Conservation (phyloP, 1,140 invertebrate species). For the Magallana ariakensis region DNA sequence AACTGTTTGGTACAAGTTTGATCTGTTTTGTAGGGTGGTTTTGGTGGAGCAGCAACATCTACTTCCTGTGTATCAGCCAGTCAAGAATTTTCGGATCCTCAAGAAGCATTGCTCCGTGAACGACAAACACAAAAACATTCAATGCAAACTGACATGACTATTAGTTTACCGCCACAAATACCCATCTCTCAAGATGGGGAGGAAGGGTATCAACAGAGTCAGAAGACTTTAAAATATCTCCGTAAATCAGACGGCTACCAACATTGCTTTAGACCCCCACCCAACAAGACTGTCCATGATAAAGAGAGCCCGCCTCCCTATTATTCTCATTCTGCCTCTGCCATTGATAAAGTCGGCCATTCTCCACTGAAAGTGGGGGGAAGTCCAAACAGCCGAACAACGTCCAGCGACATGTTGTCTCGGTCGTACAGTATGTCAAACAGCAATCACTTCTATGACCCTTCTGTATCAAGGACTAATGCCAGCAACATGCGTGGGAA, state of each 20-base stretch:
- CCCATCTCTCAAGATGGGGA: slow-evolving; percentile 86
- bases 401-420: slow-evolving; percentile 52
- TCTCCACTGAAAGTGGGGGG: slow-evolving; percentile 48
- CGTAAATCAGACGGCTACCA: slow-evolving; percentile 85
- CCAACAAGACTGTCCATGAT: slow-evolving; percentile 86
- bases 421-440: slow-evolving; percentile 60
- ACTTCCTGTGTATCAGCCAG: slow-evolving; percentile 58
- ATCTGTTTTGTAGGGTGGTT: slow-evolving; percentile 56
- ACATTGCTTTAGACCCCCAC: slow-evolving; percentile 86
- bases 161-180: slow-evolving; percentile 85
- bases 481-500: slow-evolving; percentile 5
- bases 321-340: slow-evolving; percentile 79
- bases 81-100: slow-evolving; percentile 65
- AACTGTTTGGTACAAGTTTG: too few relatives aligned
- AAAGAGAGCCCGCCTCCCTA: slow-evolving; percentile 85
- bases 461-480: slow-evolving; percentile 35
- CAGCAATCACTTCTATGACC: slow-evolving; percentile 40
- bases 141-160: slow-evolving; percentile 83
- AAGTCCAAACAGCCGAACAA: slow-evolving; percentile 43
- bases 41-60: slow-evolving; percentile 57
- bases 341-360: slow-evolving; percentile 63
- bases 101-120: slow-evolving; percentile 80
- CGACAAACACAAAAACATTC: slow-evolving; percentile 83
- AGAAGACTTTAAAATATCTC: slow-evolving; percentile 84
- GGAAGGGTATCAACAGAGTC: slow-evolving; percentile 84